Conservation (phyloP, 2,113 vertebrate species). For the Cervus canadensis region DNA sequence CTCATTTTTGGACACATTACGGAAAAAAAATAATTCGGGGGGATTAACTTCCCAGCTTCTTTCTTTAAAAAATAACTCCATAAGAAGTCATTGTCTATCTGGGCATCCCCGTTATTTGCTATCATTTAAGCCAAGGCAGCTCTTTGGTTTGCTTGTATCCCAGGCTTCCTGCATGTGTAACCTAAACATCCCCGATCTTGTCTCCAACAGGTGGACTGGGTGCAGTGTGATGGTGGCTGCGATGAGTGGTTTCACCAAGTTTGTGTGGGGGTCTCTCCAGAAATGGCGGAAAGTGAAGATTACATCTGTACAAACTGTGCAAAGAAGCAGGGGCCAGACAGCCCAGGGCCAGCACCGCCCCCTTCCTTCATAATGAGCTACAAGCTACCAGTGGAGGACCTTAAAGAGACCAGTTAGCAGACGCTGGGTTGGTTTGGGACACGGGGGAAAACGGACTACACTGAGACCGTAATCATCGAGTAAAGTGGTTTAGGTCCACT, state of each 20-base stretch:
- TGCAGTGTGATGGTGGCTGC: conserved; percentile 98
- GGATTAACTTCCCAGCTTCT: conserved; percentile 62
- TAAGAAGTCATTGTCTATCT: conserved; percentile 62
- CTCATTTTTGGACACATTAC: conserved; percentile 64
- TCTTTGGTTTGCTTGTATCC: conserved; percentile 63
- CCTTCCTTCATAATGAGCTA: conserved; percentile 83
- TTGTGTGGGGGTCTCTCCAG: conserved; percentile 96
- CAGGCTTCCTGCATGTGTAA: conserved; percentile 32
- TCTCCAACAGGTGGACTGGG: conserved; percentile 96
- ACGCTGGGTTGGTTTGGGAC: conserved; percentile 67
- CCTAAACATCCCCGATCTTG: conserved; percentile 62
- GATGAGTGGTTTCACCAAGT: conserved; percentile 99
- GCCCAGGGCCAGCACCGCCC: conserved; percentile 79
- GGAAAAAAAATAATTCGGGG: conserved; percentile 49
- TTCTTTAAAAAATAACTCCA: conserved; percentile 67
- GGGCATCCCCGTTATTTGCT: conserved; percentile 55
- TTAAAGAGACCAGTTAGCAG: conserved; percentile 92
- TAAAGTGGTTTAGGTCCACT: conserved; percentile 75
- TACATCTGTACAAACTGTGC: conserved; percentile 97
- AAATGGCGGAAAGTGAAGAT: conserved; percentile 99
- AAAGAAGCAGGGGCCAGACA: conserved; percentile 84
- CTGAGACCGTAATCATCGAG: conserved; percentile 66
- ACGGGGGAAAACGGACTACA: conserved; percentile 76
- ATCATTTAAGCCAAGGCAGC: conserved; percentile 64
- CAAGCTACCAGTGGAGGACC: conserved; percentile 84